These are phyloP conservation scores for Diachrysia chrysitis DNA, from an alignment of 2,888 invertebrate genomes.

Conservation along the genomic window DNA sequence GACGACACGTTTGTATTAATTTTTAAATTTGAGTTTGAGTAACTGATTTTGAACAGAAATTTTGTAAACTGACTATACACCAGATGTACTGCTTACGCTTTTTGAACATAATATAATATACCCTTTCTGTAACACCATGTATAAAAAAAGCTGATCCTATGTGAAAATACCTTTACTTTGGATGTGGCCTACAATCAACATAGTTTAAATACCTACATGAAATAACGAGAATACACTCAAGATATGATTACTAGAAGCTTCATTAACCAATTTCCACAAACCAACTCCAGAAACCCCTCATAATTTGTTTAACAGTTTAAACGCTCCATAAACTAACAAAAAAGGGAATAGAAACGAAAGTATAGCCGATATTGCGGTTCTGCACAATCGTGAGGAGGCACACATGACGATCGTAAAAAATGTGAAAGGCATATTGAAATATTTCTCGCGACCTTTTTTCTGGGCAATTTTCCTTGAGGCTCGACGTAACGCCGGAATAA, in stretches of 20 bases:
- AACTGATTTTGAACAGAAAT: too few relatives aligned
- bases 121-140: too few relatives aligned
- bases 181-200: too few relatives aligned
- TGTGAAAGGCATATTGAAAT: slow-evolving; percentile 88
- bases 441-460: slow-evolving; percentile 82
- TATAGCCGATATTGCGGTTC: slow-evolving; percentile 81
- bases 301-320: slow-evolving; percentile 62
- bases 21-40: too few relatives aligned
- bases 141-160: too few relatives aligned
- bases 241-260: background rate
- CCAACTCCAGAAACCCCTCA: slow-evolving; percentile 39
- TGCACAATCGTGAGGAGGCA: slow-evolving; percentile 79
- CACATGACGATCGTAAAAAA: slow-evolving; percentile 86
- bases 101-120: too few relatives aligned
- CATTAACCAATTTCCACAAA: slow-evolving; percentile 5
- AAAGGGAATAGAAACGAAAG: slow-evolving; percentile 70
- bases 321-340: slow-evolving; percentile 71
- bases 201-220: background rate
- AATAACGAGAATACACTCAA: background rate
- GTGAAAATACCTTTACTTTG: too few relatives aligned
- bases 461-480: slow-evolving; percentile 80
- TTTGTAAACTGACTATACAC: too few relatives aligned
- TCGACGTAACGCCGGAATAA: slow-evolving; percentile 79
- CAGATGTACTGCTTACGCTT: too few relatives aligned
- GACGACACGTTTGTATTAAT: too few relatives aligned